A percentile compares a stretch with the other conserved stretches of the same genome.
Evolutionary conservation across 64 coral and sea anemone species (phyloP).

Genomic region (Pachyseris speciosa): DNA sequence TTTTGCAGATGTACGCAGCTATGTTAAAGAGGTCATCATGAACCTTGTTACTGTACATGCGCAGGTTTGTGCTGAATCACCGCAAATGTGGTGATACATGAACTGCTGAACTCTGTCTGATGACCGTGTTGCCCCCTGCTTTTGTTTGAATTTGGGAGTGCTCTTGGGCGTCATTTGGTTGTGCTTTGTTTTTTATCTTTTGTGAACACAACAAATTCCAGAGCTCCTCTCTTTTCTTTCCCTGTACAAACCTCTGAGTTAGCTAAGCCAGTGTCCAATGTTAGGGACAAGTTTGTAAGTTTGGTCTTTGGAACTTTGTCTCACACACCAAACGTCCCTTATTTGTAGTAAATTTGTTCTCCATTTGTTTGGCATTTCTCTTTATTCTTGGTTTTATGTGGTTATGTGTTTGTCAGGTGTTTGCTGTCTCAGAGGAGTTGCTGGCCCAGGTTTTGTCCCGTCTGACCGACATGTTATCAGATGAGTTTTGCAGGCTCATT

Average conservation of each 20-base stretch:
- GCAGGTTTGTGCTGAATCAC: conserved; percentile 62
- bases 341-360: not conserved
- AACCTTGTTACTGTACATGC: conserved; percentile 91
- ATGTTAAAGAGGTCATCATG: conserved; percentile 93
- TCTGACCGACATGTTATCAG: conserved; percentile 82
- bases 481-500: conserved; percentile 83
- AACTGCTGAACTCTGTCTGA: too few relatives aligned
- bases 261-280: too few relatives aligned
- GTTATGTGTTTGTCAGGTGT: conserved; percentile 65
- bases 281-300: too few relatives aligned
- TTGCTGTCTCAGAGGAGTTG: conserved; percentile 82
- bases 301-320: too few relatives aligned
- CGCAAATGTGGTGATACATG: too few relatives aligned
- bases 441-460: conserved; percentile 77
- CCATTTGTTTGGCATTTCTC: not conserved
- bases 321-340: too few relatives aligned
- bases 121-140: too few relatives aligned
- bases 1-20: conserved; percentile 88
- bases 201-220: too few relatives aligned
- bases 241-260: not conserved
- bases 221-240: not conserved
- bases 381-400: not conserved
- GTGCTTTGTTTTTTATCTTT: too few relatives aligned
- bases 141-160: too few relatives aligned
- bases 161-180: not conserved